Evolutionary conservation across 1,140 invertebrate species (phyloP).

Genomic region (Holotrichia oblita): DNA sequence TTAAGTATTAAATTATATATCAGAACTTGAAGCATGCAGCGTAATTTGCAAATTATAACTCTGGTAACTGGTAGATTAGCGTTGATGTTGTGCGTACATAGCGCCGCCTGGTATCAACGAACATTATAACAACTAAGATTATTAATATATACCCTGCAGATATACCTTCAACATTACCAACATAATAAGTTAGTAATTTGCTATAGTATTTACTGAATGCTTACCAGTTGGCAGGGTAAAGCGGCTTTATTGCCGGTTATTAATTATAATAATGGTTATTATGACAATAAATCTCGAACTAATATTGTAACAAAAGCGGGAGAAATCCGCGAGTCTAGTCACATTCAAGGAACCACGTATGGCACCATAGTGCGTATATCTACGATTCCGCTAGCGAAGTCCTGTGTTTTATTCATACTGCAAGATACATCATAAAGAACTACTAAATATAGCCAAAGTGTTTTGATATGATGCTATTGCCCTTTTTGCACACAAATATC

Average conservation of each 20-base stretch:
- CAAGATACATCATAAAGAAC: background rate
- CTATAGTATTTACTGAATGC: background rate
- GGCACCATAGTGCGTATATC: too few relatives aligned
- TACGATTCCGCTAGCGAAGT: background rate
- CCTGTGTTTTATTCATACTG: background rate
- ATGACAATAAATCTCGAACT: background rate
- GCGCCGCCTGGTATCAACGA: background rate
- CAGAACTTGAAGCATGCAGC: background rate
- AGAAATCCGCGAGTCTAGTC: background rate
- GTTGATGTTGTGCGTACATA: background rate
- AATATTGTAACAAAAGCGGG: conserved; percentile 12
- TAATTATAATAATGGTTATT: conserved; percentile 37
- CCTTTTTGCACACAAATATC: background rate
- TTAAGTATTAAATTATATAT: background rate
- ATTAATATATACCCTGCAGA: background rate
- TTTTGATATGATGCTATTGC: background rate
- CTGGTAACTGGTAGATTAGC: conserved; percentile 7
- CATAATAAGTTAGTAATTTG: conserved; percentile 25
- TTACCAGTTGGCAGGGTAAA: conserved; percentile 3
- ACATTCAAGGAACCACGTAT: background rate
- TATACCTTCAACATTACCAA: background rate
- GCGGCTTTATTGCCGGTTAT: conserved; percentile 34
- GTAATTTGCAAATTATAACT: background rate
- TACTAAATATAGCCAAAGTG: background rate
- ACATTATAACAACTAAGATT: background rate